Evolutionary conservation across 2,888 invertebrate species (phyloP).

Genomic region (Xanthorhoe designata): DNA sequence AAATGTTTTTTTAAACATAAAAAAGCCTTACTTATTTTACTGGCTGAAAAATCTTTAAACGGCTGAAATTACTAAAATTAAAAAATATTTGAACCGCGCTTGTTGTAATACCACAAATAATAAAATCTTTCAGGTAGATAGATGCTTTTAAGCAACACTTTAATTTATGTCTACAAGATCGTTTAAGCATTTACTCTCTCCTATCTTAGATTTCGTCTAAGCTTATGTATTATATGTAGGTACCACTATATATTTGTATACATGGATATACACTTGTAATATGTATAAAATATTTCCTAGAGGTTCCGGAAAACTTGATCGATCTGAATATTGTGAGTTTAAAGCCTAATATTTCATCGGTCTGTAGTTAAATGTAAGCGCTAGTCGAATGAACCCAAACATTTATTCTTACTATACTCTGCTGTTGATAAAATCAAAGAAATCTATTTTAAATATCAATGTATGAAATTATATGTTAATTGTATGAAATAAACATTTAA

Average conservation of each 20-base stretch:
- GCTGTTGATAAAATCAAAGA: conserved; percentile 74
- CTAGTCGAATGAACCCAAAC: conserved; percentile 49
- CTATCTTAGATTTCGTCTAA: conserved; percentile 6
- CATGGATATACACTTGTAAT: conserved; percentile 29
- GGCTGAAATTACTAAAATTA: no score
- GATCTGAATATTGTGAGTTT: not conserved
- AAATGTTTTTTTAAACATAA: no score
- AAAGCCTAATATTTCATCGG: not conserved
- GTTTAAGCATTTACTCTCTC: conserved; percentile 8
- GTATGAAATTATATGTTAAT: conserved; percentile 80
- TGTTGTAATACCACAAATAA: no score
- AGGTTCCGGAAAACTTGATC: conserved; percentile 14
- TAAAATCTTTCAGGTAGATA: no score
- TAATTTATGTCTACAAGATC: not conserved
- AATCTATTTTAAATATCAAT: conserved; percentile 84
- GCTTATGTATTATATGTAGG: conserved; percentile 18
- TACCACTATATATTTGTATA: conserved; percentile 47
- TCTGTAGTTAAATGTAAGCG: conserved; percentile 25
- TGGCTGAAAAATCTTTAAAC: no score
- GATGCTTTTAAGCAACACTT: no score
- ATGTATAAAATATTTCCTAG: not conserved
- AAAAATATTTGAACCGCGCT: no score
- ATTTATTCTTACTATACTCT: conserved; percentile 52
- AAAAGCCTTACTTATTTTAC: no score
- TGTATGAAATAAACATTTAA: conserved; percentile 75